A percentile compares a stretch with the other conserved stretches of the same genome.
Evolutionary conservation across 2,113 vertebrate species (phyloP).

Genomic region (Oncorhynchus nerka): DNA sequence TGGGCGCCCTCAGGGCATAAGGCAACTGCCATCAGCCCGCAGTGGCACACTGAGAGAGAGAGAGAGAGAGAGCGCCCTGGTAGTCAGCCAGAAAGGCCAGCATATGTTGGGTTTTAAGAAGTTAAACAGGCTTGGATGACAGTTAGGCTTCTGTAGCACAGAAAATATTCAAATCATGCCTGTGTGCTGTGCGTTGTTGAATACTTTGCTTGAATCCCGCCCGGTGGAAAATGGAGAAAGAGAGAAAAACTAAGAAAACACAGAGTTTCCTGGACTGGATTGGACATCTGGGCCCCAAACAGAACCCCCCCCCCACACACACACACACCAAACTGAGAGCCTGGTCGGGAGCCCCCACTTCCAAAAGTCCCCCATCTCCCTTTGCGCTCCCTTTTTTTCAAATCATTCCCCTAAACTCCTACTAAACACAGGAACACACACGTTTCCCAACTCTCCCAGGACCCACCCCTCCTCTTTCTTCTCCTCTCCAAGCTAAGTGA

Average conservation of each 20-base stretch:
- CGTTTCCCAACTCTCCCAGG: not conserved
- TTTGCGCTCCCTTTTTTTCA: conserved; percentile 4
- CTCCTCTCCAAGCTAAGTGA: conserved; percentile 12
- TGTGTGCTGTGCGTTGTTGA: conserved; percentile 1
- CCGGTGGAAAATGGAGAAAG: not conserved
- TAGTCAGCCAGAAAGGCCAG: not conserved
- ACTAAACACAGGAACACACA: conserved; percentile 13
- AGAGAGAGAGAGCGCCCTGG: not conserved
- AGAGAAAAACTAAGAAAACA: conserved; percentile 35
- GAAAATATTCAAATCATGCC: conserved; percentile 41
- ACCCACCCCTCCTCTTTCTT: conserved; percentile 1
- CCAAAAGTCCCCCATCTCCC: conserved; percentile 18
- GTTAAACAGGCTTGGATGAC: too few relatives aligned
- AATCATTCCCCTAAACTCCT: conserved; percentile 23
- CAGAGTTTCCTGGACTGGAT: conserved; percentile 41
- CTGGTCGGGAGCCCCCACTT: not conserved
- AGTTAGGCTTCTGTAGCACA: conserved; percentile 16
- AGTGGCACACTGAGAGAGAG: conserved; percentile 12
- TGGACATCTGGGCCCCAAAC: conserved; percentile 42
- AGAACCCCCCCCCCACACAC: conserved; percentile 45
- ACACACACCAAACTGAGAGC: not conserved
- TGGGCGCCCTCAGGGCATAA: conserved; percentile 42
- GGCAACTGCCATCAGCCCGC: conserved; percentile 12
- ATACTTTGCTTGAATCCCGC: conserved; percentile 40
- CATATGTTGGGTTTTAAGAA: too few relatives aligned